Base-by-base conservation (phyloP, 2,888 invertebrate genomes). In the Drosophila paranaensis region DNA sequence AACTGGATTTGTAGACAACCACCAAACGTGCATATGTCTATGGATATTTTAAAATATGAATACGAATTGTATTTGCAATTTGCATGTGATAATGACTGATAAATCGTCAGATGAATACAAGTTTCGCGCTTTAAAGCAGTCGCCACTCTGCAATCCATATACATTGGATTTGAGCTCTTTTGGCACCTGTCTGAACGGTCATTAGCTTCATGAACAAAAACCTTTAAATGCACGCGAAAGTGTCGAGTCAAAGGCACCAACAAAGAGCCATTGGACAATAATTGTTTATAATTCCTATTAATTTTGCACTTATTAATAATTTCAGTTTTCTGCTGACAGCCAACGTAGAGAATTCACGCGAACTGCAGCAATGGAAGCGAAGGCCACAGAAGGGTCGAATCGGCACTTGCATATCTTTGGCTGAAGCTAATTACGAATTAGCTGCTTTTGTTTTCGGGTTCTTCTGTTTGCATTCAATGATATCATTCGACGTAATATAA, bases 281-380 rank as follows among this genome's bases (percentile, higher is more conserved):
- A 77, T 73, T 79, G 67, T 71, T 77, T 60, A 65, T 61, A 76
- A 76, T 86, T 86, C 89, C 71, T 70, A 71, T 79, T 89, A 86
- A 90, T 72, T 86, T 70, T 71, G 75, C 67, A 74, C 68, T 81
- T 74, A 75, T 64, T 72, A 79, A 79, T 84, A 87, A 81, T 73
- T 71, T 50, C 27, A 65, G 60, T 39, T 72, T 71, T 69, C 60
- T 82, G 85, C 84, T 84, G 84, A 84, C 79, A 11, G 27, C 46
- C 30, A 46, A 25, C 37, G 42, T 39, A n/a, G 50, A 71, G 76
- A 87, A 77, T 89, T 89, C 85, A 57, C 60, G 60, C 40, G 88
- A 89, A 89, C 27, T 67, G 50, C 53, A 64, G 53, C 40, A 60
- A 43, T 65, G 81, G 43, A 62, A 76, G 46, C 51, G 55, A 62